Evolutionary conservation across 2,113 vertebrate genomes (phyloP).

Genomic region (Tenrec ecaudatus): DNA sequence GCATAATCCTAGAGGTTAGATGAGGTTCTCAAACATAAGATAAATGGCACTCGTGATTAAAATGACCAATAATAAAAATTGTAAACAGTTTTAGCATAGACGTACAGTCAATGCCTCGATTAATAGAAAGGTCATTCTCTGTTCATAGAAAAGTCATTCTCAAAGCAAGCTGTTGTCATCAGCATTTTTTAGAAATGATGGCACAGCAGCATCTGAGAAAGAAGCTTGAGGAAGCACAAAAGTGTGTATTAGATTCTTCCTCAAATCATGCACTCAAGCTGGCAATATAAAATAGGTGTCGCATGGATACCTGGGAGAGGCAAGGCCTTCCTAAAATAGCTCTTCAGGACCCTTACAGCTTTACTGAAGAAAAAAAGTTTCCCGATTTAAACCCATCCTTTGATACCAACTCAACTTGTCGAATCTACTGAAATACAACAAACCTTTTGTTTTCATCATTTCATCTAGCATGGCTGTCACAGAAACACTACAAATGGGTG

Average conservation of each 20-base stretch:
- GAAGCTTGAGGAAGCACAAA: not conserved
- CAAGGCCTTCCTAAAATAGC: not conserved
- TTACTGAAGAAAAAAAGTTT: conserved; percentile 1
- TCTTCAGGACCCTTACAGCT: not conserved
- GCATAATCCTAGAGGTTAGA: not conserved
- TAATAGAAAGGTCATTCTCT: conserved; percentile 30
- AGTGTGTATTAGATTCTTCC: not conserved
- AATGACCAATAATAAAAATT: conserved; percentile 32
- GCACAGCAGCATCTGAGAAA: not conserved
- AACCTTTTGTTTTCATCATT: not conserved
- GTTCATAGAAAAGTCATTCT: conserved; percentile 30
- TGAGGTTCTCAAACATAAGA: conserved; percentile 18
- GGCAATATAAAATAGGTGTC: not conserved
- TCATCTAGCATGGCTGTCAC: not conserved
- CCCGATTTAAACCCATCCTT: not conserved
- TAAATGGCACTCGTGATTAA: not conserved
- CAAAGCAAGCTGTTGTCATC: conserved; percentile 2
- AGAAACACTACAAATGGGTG: not conserved
- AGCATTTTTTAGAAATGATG: not conserved
- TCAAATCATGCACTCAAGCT: not conserved
- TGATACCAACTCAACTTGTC: not conserved
- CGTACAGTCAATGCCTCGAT: not conserved
- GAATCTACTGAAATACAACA: not conserved
- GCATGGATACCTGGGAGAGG: fast-evolving
- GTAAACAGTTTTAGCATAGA: conserved; percentile 33